phyloP scores from a whole-genome alignment of 2,797 vertebrate genomes.

The Ispidina lecontei region DNA sequence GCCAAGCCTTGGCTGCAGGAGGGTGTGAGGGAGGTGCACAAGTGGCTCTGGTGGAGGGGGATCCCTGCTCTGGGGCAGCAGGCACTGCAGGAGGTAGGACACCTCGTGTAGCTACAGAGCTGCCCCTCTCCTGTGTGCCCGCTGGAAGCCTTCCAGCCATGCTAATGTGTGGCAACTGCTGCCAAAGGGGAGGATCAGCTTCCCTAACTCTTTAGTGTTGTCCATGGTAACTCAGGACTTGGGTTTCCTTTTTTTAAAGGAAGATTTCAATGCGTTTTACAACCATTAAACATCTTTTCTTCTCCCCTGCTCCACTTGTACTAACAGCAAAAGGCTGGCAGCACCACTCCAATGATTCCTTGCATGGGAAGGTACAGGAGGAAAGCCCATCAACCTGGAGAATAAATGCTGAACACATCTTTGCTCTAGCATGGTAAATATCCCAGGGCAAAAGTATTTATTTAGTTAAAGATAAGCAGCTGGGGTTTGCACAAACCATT shows the following conservation, averaged over 20 bases:
- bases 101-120: not conserved
- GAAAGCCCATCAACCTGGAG: not conserved
- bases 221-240: constrained; percentile 23
- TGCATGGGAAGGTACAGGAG: not conserved
- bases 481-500: not conserved
- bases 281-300: constrained; percentile 50
- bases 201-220: constrained; percentile 29
- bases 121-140: not conserved
- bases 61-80: not conserved
- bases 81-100: not conserved
- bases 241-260: constrained; percentile 36
- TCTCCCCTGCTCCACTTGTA: constrained; percentile 18
- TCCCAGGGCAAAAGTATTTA: not conserved
- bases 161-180: not conserved
- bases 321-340: constrained; percentile 8
- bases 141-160: constrained; percentile 27
- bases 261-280: constrained; percentile 48
- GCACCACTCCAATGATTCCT: not conserved
- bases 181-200: constrained; percentile 44
- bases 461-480: not conserved
- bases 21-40: not conserved
- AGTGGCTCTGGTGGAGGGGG: not conserved
- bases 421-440: not conserved
- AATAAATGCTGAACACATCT: not conserved
- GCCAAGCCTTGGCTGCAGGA: constrained; percentile 5